A percentile compares a stretch with the other conserved stretches of the same genome.
Evolutionary conservation across 2,113 vertebrate genomes (phyloP).

Genomic region (Stomatorhinus ivindoensis): DNA sequence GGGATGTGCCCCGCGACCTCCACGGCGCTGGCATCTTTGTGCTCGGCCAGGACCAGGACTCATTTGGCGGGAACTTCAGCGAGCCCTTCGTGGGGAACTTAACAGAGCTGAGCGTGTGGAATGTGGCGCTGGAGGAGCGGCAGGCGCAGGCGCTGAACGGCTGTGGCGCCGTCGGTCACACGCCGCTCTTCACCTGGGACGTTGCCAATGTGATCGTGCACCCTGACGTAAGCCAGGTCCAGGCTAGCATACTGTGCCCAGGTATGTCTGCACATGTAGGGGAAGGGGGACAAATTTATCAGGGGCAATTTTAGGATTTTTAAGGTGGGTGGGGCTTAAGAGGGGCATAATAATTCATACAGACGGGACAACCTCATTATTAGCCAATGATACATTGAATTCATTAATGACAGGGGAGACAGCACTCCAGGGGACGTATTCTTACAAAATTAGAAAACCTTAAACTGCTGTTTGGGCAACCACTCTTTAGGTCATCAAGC

Average conservation of each 20-base stretch:
- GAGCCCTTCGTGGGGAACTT: conserved; percentile 84
- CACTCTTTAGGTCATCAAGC: too few species aligned
- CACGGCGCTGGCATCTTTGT: conserved; percentile 66
- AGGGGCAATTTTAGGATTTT: not conserved
- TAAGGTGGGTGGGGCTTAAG: not conserved
- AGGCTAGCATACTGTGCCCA: conserved; percentile 57
- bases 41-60: conserved; percentile 84
- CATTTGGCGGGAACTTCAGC: conserved; percentile 77
- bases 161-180: conserved; percentile 44
- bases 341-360: not conserved
- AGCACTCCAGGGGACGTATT: not conserved
- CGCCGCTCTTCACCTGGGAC: conserved; percentile 65
- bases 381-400: not conserved
- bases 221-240: conserved; percentile 43
- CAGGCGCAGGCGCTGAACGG: conserved; percentile 58
- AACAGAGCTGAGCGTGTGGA: conserved; percentile 74
- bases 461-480: too few species aligned
- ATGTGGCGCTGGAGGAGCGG: conserved; percentile 40
- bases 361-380: not conserved
- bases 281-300: not conserved
- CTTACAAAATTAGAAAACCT: too few species aligned
- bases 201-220: conserved; percentile 47
- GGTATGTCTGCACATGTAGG: conserved; percentile 22
- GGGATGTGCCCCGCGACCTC: conserved; percentile 57
- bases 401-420: not conserved